phyloP scores from a whole-genome alignment of 2,888 invertebrate species.

The Himalopsyche kuldschensis region DNA sequence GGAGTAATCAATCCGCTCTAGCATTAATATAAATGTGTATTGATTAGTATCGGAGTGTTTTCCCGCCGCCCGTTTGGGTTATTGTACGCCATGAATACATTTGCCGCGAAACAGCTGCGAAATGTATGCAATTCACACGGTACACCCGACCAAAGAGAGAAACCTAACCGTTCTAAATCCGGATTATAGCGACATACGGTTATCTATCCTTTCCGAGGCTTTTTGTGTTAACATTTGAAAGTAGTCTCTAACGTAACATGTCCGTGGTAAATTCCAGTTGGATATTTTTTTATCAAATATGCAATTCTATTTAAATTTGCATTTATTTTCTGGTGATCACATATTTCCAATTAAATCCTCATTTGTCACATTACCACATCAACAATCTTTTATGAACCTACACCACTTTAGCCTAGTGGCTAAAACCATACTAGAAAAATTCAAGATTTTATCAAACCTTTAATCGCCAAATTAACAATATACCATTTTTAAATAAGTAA shows the following conservation, averaged over 20 bases:
- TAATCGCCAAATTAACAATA: too few species aligned
- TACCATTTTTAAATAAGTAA: too few species aligned
- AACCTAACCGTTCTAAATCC: slow-evolving; percentile 8
- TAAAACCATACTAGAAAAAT: too few species aligned
- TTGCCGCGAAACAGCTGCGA: slow-evolving; percentile 17
- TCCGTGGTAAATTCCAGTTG: not conserved
- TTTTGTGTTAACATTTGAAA: not conserved
- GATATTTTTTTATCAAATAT: too few species aligned
- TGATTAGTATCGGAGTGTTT: not conserved
- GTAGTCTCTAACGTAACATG: not conserved
- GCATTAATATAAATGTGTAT: slow-evolving; percentile 16
- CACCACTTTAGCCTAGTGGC: too few species aligned
- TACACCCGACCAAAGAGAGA: slow-evolving; percentile 17
- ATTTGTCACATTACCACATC: too few species aligned
- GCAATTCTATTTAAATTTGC: too few species aligned
- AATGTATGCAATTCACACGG: slow-evolving; percentile 17
- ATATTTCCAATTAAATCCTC: too few species aligned
- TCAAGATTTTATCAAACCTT: too few species aligned
- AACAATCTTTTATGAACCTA: too few species aligned
- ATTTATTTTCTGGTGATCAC: too few species aligned
- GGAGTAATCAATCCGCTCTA: not conserved
- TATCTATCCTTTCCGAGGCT: slow-evolving; percentile 13
- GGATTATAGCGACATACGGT: slow-evolving; percentile 17
- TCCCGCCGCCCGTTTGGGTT: slow-evolving; percentile 1
- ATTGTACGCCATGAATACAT: slow-evolving; percentile 4